Evolutionary conservation across 2,113 vertebrate genomes (phyloP).

Genomic region (Vimba vimba): DNA sequence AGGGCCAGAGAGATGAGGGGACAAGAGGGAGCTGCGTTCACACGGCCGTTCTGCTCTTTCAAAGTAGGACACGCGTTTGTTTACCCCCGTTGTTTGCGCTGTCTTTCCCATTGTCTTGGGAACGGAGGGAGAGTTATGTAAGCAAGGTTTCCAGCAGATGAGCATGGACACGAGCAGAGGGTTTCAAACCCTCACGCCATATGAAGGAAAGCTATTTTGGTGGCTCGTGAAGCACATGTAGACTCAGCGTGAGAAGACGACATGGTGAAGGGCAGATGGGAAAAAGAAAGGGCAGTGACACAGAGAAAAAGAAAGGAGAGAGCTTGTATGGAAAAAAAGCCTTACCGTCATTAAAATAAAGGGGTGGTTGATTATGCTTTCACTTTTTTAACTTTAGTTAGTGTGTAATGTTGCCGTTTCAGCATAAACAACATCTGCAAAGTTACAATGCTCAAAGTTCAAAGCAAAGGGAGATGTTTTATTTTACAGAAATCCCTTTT

Average conservation of each 20-base stretch:
- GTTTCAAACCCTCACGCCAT: conserved; percentile 29
- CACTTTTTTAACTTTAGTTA: too few relatives aligned
- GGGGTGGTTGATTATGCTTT: too few relatives aligned
- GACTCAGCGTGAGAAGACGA: conserved; percentile 17
- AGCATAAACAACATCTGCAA: too few relatives aligned
- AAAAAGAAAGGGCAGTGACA: not conserved
- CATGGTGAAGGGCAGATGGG: conserved; percentile 12
- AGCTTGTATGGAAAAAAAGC: not conserved
- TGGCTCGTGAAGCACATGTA: not conserved
- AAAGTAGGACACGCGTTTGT: conserved; percentile 30
- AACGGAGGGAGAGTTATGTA: conserved; percentile 19
- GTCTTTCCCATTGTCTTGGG: conserved; percentile 20
- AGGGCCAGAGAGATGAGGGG: not conserved
- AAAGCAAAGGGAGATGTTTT: too few relatives aligned
- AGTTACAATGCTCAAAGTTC: too few relatives aligned
- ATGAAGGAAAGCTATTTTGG: conserved; percentile 36
- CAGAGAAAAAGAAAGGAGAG: not conserved
- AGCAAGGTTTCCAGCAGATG: conserved; percentile 22
- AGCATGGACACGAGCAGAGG: conserved; percentile 5
- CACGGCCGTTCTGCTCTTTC: not conserved
- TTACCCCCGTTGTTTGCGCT: not conserved
- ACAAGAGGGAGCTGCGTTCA: not conserved
- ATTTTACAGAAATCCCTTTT: too few relatives aligned
- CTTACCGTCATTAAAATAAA: not conserved
- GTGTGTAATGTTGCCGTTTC: too few relatives aligned